Percentiles rank a stretch among this genome's conserved stretches.
Evolutionary conservation across 2,888 invertebrate species (phyloP).

Genomic region (Troilus luridus): DNA sequence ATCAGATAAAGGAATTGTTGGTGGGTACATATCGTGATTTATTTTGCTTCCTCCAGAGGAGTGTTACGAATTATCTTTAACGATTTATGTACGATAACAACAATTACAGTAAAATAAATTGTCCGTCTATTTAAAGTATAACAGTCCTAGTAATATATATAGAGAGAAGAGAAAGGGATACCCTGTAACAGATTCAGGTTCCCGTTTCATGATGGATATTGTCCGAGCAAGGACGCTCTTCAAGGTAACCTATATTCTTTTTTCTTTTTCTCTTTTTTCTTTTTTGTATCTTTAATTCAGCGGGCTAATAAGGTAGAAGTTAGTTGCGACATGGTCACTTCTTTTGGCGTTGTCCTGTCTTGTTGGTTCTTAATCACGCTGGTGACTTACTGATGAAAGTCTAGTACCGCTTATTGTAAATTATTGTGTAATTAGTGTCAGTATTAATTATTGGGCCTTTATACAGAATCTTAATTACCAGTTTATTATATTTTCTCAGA

Average conservation of each 20-base stretch:
- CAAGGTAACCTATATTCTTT: conserved; percentile 41
- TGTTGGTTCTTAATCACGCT: neutral
- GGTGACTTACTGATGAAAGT: neutral
- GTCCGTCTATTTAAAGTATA: neutral
- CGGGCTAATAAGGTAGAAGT: conserved; percentile 26
- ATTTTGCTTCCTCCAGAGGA: neutral
- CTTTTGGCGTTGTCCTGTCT: neutral
- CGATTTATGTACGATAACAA: neutral
- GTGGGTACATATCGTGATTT: neutral
- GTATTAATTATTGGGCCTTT: neutral
- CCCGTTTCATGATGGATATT: conserved; percentile 46
- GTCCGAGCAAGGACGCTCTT: conserved; percentile 44
- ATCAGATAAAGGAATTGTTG: neutral
- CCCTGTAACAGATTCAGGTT: conserved; percentile 34
- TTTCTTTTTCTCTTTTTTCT: neutral
- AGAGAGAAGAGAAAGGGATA: conserved; percentile 3
- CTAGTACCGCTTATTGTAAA: neutral
- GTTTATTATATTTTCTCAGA: neutral
- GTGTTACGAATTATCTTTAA: neutral
- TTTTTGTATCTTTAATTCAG: conserved; percentile 10
- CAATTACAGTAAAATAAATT: neutral
- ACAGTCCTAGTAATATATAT: neutral
- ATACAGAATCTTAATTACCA: neutral
- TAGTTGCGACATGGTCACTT: conserved; percentile 39
- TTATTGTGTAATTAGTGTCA: neutral